Evolutionary conservation across 92 coral and sea anemone genomes (phyloP).

Genomic region (Umimayanthus kanabou): DNA sequence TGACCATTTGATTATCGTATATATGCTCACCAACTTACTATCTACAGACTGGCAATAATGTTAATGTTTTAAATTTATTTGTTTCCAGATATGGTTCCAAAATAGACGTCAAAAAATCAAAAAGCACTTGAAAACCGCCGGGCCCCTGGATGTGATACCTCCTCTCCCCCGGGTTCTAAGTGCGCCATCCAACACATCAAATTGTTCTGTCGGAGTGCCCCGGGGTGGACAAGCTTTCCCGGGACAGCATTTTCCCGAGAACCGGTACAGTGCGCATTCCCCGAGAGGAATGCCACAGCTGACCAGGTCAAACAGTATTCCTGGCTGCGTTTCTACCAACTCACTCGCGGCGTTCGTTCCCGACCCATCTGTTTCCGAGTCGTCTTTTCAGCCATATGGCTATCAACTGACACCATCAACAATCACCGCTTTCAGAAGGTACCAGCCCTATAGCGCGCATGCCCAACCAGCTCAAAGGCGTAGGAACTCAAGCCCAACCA

Average conservation of each 20-base stretch:
- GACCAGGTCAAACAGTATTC: not conserved
- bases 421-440: not conserved
- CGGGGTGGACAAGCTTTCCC: not conserved
- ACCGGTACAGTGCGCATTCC: not conserved
- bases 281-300: not conserved
- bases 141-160: constrained; percentile 6
- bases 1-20: not conserved
- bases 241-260: not conserved
- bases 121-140: constrained; percentile 16
- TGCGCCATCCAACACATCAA: not conserved
- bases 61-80: too few relatives aligned
- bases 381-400: not conserved
- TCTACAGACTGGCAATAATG: too few relatives aligned
- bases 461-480: not conserved
- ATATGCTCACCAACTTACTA: not conserved
- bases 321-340: not conserved
- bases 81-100: constrained; percentile 31
- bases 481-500: not conserved
- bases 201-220: not conserved
- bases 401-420: not conserved
- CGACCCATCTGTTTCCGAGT: not conserved
- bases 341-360: not conserved
- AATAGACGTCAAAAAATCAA: constrained; percentile 43
- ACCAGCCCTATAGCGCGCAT: constrained; percentile 16
- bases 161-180: constrained; percentile 34